phyloP scores from a whole-genome alignment of 2,888 invertebrate genomes.

The Drosophila peninsularis region DNA sequence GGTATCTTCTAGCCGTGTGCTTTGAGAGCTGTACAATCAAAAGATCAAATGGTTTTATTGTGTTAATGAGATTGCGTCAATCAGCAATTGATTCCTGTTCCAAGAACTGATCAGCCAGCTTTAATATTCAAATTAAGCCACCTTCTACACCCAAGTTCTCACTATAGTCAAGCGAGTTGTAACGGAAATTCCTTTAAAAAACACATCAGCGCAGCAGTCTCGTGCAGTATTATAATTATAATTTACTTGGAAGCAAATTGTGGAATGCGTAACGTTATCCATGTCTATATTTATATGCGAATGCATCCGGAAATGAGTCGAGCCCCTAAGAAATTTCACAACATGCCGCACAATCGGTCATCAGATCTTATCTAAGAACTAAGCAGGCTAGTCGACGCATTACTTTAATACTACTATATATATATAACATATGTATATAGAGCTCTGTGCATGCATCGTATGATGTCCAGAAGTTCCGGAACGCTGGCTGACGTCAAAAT shows the following conservation, averaged over 20 bases:
- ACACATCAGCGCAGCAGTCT: not conserved
- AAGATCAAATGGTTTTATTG: conserved; percentile 2
- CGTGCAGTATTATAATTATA: conserved; percentile 4
- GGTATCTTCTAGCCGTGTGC: not conserved
- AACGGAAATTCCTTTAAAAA: conserved; percentile 12
- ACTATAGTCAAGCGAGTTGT: not conserved
- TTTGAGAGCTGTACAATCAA: not conserved
- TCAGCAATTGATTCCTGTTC: not conserved
- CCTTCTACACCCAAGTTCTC: no score
- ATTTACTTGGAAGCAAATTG: conserved; percentile 22
- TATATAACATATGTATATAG: not conserved
- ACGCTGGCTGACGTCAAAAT: conserved; percentile 63
- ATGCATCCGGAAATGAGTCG: conserved; percentile 67
- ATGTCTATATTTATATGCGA: not conserved
- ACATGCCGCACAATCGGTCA: conserved; percentile 21
- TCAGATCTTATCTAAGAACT: conserved; percentile 47
- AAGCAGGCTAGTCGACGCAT: conserved; percentile 2
- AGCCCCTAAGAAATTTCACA: conserved; percentile 56
- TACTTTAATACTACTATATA: conserved; percentile 14
- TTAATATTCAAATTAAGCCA: not conserved
- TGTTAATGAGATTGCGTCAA: conserved; percentile 4
- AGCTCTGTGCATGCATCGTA: conserved; percentile 53
- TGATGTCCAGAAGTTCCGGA: conserved; percentile 64
- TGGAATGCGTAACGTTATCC: conserved; percentile 18
- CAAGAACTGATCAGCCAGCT: not conserved